phyloP scores from a whole-genome alignment of 2,113 vertebrate genomes.

The Saccopteryx leptura region DNA sequence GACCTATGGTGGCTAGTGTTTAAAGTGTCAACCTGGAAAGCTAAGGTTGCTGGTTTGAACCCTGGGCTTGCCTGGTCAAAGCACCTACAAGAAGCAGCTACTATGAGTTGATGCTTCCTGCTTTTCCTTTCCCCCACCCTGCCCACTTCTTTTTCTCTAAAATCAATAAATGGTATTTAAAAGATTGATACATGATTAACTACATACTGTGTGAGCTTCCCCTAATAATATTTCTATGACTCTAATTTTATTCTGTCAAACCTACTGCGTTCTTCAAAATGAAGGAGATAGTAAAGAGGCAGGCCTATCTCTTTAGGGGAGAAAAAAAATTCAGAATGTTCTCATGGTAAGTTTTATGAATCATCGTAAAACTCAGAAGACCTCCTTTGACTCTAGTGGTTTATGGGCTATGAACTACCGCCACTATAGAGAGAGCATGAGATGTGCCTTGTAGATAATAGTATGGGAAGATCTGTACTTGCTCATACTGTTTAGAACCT shows the following conservation, averaged over 20 bases:
- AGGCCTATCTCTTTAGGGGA: neutral
- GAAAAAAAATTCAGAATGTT: constrained; percentile 56
- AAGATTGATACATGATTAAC: neutral
- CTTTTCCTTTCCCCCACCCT: too few relatives aligned
- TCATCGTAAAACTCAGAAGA: constrained; percentile 19
- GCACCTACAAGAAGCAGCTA: too few relatives aligned
- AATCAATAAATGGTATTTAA: neutral
- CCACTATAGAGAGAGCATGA: neutral
- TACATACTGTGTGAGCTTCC: neutral
- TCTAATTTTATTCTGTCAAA: constrained; percentile 20
- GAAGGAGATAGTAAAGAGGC: neutral
- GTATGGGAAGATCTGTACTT: neutral
- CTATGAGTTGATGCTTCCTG: too few relatives aligned
- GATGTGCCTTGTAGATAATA: neutral
- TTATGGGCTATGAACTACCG: constrained; percentile 24
- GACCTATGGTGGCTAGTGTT: too few relatives aligned
- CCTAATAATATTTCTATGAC: neutral
- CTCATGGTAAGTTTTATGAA: constrained; percentile 53
- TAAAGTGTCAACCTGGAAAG: too few relatives aligned
- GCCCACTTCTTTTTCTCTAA: too few relatives aligned
- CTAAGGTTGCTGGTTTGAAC: too few relatives aligned
- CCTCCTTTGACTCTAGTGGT: constrained; percentile 1
- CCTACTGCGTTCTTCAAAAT: fast-evolving
- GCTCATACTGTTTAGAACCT: neutral
- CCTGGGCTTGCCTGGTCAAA: too few relatives aligned